Base-by-base conservation (phyloP, 1,140 invertebrate genomes). In the Geopemphigus sp. region DNA sequence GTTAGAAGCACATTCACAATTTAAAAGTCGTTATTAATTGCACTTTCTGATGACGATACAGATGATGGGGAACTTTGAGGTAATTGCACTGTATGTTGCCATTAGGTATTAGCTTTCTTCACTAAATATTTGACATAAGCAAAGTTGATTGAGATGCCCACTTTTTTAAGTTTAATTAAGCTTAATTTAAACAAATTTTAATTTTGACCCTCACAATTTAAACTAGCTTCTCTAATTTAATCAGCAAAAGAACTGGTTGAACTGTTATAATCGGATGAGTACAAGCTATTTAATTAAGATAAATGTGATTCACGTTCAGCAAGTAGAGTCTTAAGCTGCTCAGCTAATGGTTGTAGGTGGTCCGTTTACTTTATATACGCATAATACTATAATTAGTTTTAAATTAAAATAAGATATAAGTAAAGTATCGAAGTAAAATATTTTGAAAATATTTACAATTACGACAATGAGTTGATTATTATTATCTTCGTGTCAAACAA, bases 291-390 rank as follows among this genome's bases (percentile, higher is more conserved):
- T 53, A 72, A 80, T 63, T 84, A 84, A 5, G 84, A 85, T 66
- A 89, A 85, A 83, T 90, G 88, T 83, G 90, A 88, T 85, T 93
- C 91, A 82, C 92, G 88, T 84, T 93, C 92, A 59, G 91, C 90
- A 82, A 93, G 85, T 83, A 94, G 92, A 85, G 93, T 92, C 87
- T 93, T 93, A 80, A 94, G n/a, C n/a, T n/a, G n/a, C n/a, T n/a
- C n/a, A n/a, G n/a, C n/a, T n/a, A n/a, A n/a, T n/a, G n/a, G n/a
- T 87, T 82, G 91, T 87, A 19, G 91, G 89, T 64, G 91, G 90
- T 83, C 90, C 90, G 85, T 80, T 72, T 80, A 74, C 57, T 61
- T 26, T 19, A 59, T 39, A 64, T 50, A 1, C 26, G 56, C 2
- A 66, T 19, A 81, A 81, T 39, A 11, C n/a, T n/a, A 24, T 29